A percentile compares a stretch with the other conserved stretches of the same genome.
Conservation (phyloP, 2,113 vertebrate genomes). For the Oncorhynchus keta region DNA sequence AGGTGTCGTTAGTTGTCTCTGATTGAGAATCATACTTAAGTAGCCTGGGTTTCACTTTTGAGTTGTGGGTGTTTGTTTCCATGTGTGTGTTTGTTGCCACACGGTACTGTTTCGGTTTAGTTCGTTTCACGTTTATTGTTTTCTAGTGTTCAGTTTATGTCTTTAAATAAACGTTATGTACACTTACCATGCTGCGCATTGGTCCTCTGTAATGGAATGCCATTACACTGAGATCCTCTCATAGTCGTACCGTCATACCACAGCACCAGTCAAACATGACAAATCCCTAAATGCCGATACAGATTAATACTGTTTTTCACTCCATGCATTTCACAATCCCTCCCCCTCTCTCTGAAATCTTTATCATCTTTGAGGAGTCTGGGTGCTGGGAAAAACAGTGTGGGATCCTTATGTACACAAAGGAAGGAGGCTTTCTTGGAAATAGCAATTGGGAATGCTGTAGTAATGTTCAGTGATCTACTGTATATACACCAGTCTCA, state of each 20-base stretch:
- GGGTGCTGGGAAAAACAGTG: no score
- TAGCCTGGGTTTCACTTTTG: no score
- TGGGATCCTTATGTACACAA: neutral
- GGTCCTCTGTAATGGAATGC: no score
- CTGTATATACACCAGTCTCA: neutral
- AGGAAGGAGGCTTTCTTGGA: neutral
- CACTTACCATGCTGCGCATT: no score
- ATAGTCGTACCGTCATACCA: slow-evolving; percentile 2
- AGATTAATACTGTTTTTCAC: neutral
- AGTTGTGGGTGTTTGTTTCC: no score
- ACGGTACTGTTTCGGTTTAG: no score
- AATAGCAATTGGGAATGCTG: neutral
- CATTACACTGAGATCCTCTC: neutral
- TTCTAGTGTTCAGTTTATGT: no score
- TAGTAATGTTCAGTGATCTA: neutral
- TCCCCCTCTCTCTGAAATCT: neutral
- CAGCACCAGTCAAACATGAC: neutral
- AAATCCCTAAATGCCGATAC: neutral
- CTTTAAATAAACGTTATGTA: no score
- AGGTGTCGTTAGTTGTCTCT: no score
- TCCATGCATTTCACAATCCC: neutral
- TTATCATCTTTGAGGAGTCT: neutral
- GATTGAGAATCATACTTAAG: no score
- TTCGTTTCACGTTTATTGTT: no score
- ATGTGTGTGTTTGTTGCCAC: no score